These are phyloP conservation scores for Drosophila borealis DNA, from an alignment of 2,888 invertebrate species.

Conservation along the genomic window DNA sequence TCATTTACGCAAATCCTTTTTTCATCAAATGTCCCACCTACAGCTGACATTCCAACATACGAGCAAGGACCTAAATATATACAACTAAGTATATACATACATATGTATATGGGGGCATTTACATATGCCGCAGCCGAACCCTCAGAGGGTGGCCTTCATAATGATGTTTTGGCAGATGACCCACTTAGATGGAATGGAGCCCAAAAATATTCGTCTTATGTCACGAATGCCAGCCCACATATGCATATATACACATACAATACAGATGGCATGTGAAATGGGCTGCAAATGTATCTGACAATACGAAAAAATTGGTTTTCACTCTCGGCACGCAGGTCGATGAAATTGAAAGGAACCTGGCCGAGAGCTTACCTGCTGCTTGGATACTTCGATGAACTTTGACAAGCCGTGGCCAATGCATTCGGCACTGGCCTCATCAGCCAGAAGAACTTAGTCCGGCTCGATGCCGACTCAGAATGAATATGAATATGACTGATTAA, in stretches of 20 bases:
- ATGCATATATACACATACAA: conserved; percentile 1
- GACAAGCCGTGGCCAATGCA: conserved; percentile 56
- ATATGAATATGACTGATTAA: conserved; percentile 72
- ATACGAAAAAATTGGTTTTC: conserved; percentile 43
- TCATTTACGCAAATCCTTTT: conserved; percentile 43
- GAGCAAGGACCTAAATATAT: conserved; percentile 1
- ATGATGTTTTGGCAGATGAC: conserved; percentile 58
- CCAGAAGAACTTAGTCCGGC: conserved; percentile 4
- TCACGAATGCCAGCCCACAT: conserved; percentile 15
- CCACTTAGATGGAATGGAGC: conserved; percentile 33
- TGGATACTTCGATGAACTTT: conserved; percentile 29
- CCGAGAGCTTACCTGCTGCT: conserved; percentile 8
- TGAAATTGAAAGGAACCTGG: conserved; percentile 19
- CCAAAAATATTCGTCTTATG: conserved; percentile 20
- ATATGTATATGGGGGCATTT: conserved; percentile 9
- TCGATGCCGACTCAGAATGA: conserved; percentile 2
- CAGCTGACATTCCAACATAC: not conserved
- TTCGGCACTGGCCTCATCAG: conserved; percentile 38
- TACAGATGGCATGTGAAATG: conserved; percentile 34
- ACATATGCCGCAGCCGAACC: conserved; percentile 13
- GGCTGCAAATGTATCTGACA: conserved; percentile 39
- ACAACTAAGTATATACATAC: not conserved
- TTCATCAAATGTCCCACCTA: conserved; percentile 41
- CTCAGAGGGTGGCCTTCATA: conserved; percentile 26
- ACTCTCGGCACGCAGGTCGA: conserved; percentile 19